Evolutionary conservation across 2,113 vertebrate genomes (phyloP).

Genomic region (Muscicapa adusta): DNA sequence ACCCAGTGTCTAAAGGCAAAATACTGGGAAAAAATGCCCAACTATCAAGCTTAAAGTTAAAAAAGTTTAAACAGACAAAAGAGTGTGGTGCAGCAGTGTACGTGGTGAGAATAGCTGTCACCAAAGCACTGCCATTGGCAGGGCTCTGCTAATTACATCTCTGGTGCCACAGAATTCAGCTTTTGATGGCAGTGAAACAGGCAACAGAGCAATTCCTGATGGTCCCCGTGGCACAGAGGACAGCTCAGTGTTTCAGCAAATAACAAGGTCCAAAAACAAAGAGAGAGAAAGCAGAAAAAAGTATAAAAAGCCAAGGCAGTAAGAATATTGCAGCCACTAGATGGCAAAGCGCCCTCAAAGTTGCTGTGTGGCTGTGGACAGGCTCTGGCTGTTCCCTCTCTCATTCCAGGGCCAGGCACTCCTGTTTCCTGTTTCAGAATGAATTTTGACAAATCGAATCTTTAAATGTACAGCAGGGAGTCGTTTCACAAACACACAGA

Average conservation of each 20-base stretch:
- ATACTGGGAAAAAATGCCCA: not conserved
- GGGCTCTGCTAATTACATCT: not conserved
- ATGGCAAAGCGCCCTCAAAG: constrained; percentile 29
- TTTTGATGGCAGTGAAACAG: not conserved
- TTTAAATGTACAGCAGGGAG: not conserved
- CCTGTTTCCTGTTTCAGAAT: not conserved
- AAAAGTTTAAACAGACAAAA: not conserved
- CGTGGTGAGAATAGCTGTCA: not conserved
- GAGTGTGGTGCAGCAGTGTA: not conserved
- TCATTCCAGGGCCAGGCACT: not conserved
- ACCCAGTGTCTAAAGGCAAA: not conserved
- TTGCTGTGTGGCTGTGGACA: not conserved
- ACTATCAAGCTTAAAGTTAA: not conserved
- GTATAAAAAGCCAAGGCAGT: rapidly evolving
- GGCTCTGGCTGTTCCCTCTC: not conserved
- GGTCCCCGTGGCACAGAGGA: rapidly evolving
- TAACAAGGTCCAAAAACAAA: not conserved
- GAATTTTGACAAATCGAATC: not conserved
- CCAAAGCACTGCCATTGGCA: not conserved
- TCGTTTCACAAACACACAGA: not conserved
- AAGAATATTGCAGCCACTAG: not conserved
- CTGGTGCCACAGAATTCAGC: not conserved
- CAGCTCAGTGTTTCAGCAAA: not conserved
- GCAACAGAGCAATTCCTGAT: not conserved
- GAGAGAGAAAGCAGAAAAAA: not conserved